Conservation (phyloP, 2,888 invertebrate genomes). For the Aquatica leii region DNA sequence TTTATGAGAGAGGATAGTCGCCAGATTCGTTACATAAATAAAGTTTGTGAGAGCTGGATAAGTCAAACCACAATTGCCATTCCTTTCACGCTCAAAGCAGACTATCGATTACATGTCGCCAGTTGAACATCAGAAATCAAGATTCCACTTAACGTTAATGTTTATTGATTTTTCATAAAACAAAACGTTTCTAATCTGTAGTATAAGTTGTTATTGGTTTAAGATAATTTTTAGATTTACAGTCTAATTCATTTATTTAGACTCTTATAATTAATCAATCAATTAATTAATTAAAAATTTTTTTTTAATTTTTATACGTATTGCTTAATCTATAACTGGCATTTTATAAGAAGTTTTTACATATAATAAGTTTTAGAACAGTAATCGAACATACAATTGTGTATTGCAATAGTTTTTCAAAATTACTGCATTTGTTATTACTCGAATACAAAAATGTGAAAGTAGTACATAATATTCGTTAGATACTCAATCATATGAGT, state of each 20-base stretch:
- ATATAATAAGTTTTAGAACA: background rate
- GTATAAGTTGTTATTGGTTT: background rate
- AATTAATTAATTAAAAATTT: slow-evolving; percentile 1
- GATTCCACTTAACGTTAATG: slow-evolving; percentile 9
- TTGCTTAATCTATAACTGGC: background rate
- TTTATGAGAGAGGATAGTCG: slow-evolving; percentile 45
- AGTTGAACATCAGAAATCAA: slow-evolving; percentile 29
- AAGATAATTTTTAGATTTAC: too few relatives aligned
- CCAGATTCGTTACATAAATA: slow-evolving; percentile 49
- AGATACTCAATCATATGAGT: too few relatives aligned
- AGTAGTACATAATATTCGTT: too few relatives aligned
- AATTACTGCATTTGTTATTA: background rate
- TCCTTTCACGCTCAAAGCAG: slow-evolving; percentile 33
- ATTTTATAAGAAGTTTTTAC: background rate
- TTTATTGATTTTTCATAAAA: slow-evolving; percentile 10
- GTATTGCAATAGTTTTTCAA: slow-evolving; percentile 5
- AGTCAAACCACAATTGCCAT: slow-evolving; percentile 32
- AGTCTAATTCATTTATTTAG: background rate
- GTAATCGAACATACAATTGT: too few relatives aligned
- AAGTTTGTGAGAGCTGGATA: slow-evolving; percentile 43
- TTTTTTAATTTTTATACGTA: slow-evolving; percentile 4
- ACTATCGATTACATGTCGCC: slow-evolving; percentile 51
- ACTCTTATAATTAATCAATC: background rate
- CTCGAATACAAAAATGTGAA: background rate
- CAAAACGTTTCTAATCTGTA: slow-evolving; percentile 5